A percentile compares a stretch with the other conserved stretches of the same genome.
Conservation (phyloP, 1,140 invertebrate genomes). For the Aethina tumida region DNA sequence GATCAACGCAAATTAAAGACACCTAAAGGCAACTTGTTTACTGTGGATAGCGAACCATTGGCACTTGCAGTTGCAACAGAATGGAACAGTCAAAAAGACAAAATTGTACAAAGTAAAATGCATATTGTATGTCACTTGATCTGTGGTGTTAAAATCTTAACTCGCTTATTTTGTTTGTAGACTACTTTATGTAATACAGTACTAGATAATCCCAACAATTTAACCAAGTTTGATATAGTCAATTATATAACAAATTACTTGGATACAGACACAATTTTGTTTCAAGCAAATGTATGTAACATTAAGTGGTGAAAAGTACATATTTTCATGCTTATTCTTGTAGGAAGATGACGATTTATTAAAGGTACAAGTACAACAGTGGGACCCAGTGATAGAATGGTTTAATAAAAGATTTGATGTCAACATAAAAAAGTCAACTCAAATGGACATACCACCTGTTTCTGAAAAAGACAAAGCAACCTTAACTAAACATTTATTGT, state of each 20-base stretch:
- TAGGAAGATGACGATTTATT: slow-evolving; percentile 65
- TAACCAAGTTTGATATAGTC: slow-evolving; percentile 65
- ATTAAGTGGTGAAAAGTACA: slow-evolving; percentile 4
- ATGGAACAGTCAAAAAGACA: slow-evolving; percentile 79
- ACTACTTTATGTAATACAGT: slow-evolving; percentile 83
- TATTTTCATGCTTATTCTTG: slow-evolving; percentile 10
- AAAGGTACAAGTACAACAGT: slow-evolving; percentile 66
- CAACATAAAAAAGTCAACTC: slow-evolving; percentile 57
- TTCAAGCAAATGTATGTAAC: slow-evolving; percentile 57
- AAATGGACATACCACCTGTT: slow-evolving; percentile 56
- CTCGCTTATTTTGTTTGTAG: slow-evolving; percentile 40
- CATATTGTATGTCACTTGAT: slow-evolving; percentile 58
- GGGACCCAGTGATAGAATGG: slow-evolving; percentile 84
- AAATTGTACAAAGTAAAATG: slow-evolving; percentile 72
- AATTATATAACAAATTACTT: slow-evolving; percentile 72
- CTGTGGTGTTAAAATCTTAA: slow-evolving; percentile 6
- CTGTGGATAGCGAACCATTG: slow-evolving; percentile 74
- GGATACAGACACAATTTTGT: slow-evolving; percentile 80
- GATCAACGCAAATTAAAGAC: slow-evolving; percentile 84
- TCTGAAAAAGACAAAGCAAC: slow-evolving; percentile 52
- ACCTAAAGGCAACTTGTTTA: slow-evolving; percentile 66
- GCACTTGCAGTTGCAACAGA: slow-evolving; percentile 85
- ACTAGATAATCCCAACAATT: slow-evolving; percentile 81
- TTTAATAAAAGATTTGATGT: slow-evolving; percentile 71
- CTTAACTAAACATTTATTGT: slow-evolving; percentile 62